Percentiles rank a stretch among this genome's conserved stretches.
These are phyloP conservation scores for Brachyptera risi DNA, from an alignment of 2,888 invertebrate species.

Conservation along the genomic window DNA sequence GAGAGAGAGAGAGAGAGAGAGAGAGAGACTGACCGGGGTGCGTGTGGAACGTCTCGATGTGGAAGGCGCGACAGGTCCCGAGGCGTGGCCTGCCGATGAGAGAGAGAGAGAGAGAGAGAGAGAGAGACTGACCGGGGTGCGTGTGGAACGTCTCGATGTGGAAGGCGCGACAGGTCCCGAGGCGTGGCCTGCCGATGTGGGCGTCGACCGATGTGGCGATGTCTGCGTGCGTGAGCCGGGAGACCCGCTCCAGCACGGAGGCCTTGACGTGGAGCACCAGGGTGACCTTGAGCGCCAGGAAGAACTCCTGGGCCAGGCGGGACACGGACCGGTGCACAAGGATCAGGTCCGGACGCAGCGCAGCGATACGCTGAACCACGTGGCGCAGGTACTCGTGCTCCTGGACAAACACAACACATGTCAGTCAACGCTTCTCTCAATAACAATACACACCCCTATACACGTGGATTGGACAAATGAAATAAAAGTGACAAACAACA, in stretches of 20 bases:
- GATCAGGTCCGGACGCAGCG: conserved; percentile 80
- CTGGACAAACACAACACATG: too few species aligned
- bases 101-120: too few species aligned
- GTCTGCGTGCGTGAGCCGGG: conserved; percentile 78
- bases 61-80: not conserved
- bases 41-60: not conserved
- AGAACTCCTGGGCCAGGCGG: conserved; percentile 78
- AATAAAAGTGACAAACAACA: too few species aligned
- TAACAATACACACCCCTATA: too few species aligned
- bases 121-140: conserved; percentile 51
- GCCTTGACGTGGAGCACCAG: conserved; percentile 82
- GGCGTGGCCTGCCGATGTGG: conserved; percentile 65
- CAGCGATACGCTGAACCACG: conserved; percentile 79
- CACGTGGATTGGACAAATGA: too few species aligned
- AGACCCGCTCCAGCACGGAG: conserved; percentile 71
- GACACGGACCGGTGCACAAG: conserved; percentile 84
- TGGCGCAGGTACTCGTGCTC: conserved; percentile 83
- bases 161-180: conserved; percentile 82
- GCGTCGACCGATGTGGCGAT: conserved; percentile 85
- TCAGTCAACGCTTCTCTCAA: too few species aligned
- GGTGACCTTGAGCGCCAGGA: conserved; percentile 76
- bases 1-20: too few species aligned
- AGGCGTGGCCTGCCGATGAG: not conserved
- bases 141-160: conserved; percentile 59
- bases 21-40: too few species aligned